These are phyloP conservation scores for Odontocerum albicorne DNA, from an alignment of 2,888 invertebrate genomes.

Conservation along the genomic window DNA sequence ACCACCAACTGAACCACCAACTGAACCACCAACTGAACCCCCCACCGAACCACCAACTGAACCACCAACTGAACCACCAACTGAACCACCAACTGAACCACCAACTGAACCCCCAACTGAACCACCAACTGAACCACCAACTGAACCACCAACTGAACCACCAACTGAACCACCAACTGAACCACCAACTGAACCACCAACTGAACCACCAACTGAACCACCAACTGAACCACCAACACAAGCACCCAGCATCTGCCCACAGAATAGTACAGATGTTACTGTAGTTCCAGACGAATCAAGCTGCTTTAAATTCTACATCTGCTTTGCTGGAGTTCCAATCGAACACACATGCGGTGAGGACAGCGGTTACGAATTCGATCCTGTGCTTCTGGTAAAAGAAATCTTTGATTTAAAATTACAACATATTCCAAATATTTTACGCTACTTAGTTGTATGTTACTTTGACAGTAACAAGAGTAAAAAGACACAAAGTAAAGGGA, in stretches of 20 bases:
- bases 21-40: slow-evolving; percentile 13
- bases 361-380: slow-evolving; percentile 11
- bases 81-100: slow-evolving; percentile 20
- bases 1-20: slow-evolving; percentile 13
- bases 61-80: slow-evolving; percentile 14
- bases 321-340: slow-evolving; percentile 14
- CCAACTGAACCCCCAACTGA: slow-evolving; percentile 18
- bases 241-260: slow-evolving; percentile 10
- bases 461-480: too few relatives aligned
- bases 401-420: background rate
- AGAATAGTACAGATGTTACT: slow-evolving; percentile 1
- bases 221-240: background rate
- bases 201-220: slow-evolving; percentile 1
- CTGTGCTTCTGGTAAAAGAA: slow-evolving; percentile 1
- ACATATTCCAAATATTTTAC: too few relatives aligned
- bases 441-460: too few relatives aligned
- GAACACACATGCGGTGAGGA: slow-evolving; percentile 18
- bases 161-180: slow-evolving; percentile 17
- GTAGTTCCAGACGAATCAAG: slow-evolving; percentile 3
- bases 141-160: slow-evolving; percentile 15
- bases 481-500: too few relatives aligned
- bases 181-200: slow-evolving; percentile 8
- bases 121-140: slow-evolving; percentile 15
- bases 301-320: slow-evolving; percentile 16
- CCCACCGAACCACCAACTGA: slow-evolving; percentile 17